Conservation (phyloP, 2,888 invertebrate species). For the Cheilosia impressa region DNA sequence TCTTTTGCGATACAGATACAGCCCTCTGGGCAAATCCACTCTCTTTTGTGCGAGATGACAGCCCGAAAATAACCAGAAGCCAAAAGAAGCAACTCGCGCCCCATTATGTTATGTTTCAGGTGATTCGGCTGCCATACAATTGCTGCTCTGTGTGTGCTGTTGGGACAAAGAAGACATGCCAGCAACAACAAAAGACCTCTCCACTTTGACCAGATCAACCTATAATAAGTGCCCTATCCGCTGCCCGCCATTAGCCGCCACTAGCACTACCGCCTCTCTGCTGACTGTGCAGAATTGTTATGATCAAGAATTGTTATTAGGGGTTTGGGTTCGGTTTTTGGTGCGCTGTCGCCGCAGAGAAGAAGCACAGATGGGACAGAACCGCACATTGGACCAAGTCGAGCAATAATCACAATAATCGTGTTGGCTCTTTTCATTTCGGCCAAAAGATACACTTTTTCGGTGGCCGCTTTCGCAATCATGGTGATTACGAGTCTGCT, state of each 20-base stretch:
- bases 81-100: slow-evolving; percentile 33
- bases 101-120: slow-evolving; percentile 48
- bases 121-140: slow-evolving; percentile 21
- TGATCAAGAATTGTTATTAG: slow-evolving; percentile 68
- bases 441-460: slow-evolving; percentile 26
- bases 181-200: slow-evolving; percentile 69
- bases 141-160: slow-evolving; percentile 12
- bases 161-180: slow-evolving; percentile 16
- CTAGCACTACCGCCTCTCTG: neutral
- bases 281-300: slow-evolving; percentile 70
- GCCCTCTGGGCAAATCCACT: slow-evolving; percentile 38
- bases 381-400: slow-evolving; percentile 29
- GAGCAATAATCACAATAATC: slow-evolving; percentile 72
- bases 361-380: slow-evolving; percentile 28
- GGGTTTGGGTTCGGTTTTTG: slow-evolving; percentile 34
- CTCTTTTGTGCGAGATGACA: slow-evolving; percentile 69
- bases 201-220: slow-evolving; percentile 75
- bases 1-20: slow-evolving; percentile 32
- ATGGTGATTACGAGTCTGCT: slow-evolving; percentile 39
- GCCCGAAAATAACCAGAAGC: slow-evolving; percentile 69
- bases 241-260: neutral
- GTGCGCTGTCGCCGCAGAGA: slow-evolving; percentile 37
- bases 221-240: slow-evolving; percentile 68
- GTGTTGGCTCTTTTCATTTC: slow-evolving; percentile 58
- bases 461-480: slow-evolving; percentile 45